These are phyloP conservation scores for Philypnodon macrostomus DNA, from an alignment of 2,797 vertebrate species.

Conservation along the genomic window DNA sequence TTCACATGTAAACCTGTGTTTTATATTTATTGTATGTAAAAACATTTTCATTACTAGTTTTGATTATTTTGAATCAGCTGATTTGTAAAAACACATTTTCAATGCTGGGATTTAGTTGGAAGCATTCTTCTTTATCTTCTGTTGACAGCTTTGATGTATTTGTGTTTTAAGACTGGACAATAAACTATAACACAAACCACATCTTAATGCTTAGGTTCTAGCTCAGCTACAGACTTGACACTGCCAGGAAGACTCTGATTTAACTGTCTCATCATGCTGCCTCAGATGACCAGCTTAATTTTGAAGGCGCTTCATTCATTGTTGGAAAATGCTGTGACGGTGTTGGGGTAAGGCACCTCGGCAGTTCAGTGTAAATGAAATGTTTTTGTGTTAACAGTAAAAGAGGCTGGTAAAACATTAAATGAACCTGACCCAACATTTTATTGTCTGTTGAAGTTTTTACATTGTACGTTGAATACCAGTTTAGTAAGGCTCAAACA, in stretches of 20 bases:
- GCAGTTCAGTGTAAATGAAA: conserved; percentile 16
- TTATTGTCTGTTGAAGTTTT: conserved; percentile 7
- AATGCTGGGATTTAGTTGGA: too few species aligned
- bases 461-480: conserved; percentile 13
- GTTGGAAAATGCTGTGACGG: background rate
- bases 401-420: conserved; percentile 46
- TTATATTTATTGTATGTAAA: background rate
- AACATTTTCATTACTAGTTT: conserved; percentile 4
- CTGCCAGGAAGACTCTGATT: too few species aligned
- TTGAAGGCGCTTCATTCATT: too few species aligned
- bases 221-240: too few species aligned
- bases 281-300: too few species aligned
- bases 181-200: too few species aligned
- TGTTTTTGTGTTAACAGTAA: conserved; percentile 32
- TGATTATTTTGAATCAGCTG: conserved; percentile 4
- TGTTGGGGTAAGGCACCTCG: background rate
- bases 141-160: too few species aligned
- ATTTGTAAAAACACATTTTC: background rate
- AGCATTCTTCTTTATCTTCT: too few species aligned
- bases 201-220: too few species aligned
- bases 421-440: conserved; percentile 32
- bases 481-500: conserved; percentile 34
- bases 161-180: too few species aligned
- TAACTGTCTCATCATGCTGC: too few species aligned
- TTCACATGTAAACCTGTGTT: background rate